Conservation (phyloP, 2,797 vertebrate genomes). For the Hozukius guyotensis region DNA sequence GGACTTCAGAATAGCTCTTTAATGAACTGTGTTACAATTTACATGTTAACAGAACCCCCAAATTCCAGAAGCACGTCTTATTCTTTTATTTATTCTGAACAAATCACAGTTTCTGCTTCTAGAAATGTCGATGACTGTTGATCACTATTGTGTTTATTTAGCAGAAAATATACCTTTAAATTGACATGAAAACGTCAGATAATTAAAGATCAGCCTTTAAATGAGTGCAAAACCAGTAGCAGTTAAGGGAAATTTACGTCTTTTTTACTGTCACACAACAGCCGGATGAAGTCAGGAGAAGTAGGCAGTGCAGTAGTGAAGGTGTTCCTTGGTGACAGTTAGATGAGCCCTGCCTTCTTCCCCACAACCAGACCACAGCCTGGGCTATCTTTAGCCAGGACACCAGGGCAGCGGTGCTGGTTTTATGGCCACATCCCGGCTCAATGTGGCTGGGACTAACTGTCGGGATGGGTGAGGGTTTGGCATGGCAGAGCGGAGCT, state of each 20-base stretch:
- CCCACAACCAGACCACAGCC: slow-evolving; percentile 59
- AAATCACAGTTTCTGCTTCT: background rate
- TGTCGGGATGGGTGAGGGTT: slow-evolving; percentile 57
- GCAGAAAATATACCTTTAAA: background rate
- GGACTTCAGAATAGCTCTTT: background rate
- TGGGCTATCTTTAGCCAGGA: slow-evolving; percentile 66
- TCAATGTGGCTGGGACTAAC: slow-evolving; percentile 48
- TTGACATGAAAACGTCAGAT: background rate
- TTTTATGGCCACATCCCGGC: slow-evolving; percentile 60
- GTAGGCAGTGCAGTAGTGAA: slow-evolving; percentile 29
- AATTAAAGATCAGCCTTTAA: background rate
- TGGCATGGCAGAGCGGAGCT: slow-evolving; percentile 37
- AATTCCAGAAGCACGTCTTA: background rate
- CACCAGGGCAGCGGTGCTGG: slow-evolving; percentile 27
- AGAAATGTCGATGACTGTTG: background rate
- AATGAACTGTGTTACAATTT: background rate
- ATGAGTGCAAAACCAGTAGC: background rate
- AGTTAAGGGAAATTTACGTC: background rate
- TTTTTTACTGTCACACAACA: background rate
- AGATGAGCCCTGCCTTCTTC: slow-evolving; percentile 32
- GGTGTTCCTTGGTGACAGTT: slow-evolving; percentile 65
- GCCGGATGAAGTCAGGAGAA: slow-evolving; percentile 13
- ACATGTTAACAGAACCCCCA: background rate
- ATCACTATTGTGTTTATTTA: background rate
- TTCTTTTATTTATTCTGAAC: background rate